phyloP scores from a whole-genome alignment of 1,140 invertebrate species.

The Meloidogyne hapla region DNA sequence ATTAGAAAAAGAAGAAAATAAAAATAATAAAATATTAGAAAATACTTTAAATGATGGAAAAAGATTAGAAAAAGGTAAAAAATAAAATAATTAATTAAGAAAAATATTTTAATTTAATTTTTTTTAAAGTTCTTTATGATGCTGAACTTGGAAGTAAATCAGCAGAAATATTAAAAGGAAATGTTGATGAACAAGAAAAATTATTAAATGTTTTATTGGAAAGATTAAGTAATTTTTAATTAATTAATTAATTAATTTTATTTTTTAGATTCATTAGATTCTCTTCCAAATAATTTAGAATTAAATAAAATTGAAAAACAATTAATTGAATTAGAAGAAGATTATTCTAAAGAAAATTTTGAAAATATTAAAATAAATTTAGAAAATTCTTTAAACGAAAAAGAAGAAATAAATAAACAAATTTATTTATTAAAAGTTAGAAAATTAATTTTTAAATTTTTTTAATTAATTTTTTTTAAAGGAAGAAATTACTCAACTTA shows the following conservation, averaged over 20 bases:
- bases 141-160: not conserved
- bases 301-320: constrained; percentile 31
- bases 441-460: not conserved
- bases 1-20: not conserved
- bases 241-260: not conserved
- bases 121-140: not conserved
- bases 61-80: not conserved
- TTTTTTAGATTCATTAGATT: not conserved
- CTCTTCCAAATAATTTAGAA: constrained; percentile 8
- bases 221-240: constrained; percentile 15
- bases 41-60: not conserved
- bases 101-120: too few species aligned
- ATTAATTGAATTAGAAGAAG: constrained; percentile 22
- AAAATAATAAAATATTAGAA: not conserved
- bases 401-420: not conserved
- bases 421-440: not conserved
- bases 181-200: constrained; percentile 2
- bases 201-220: constrained; percentile 10
- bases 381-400: not conserved
- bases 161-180: constrained; percentile 12
- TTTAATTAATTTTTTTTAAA: constrained; percentile 2
- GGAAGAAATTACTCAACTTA: constrained; percentile 19
- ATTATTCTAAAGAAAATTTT: constrained; percentile 13
- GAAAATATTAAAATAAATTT: constrained; percentile 4
- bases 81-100: too few species aligned